Percentiles rank a stretch among this genome's conserved stretches.
These are phyloP conservation scores for Amiota minor DNA, from an alignment of 2,888 invertebrate species.

Conservation along the genomic window DNA sequence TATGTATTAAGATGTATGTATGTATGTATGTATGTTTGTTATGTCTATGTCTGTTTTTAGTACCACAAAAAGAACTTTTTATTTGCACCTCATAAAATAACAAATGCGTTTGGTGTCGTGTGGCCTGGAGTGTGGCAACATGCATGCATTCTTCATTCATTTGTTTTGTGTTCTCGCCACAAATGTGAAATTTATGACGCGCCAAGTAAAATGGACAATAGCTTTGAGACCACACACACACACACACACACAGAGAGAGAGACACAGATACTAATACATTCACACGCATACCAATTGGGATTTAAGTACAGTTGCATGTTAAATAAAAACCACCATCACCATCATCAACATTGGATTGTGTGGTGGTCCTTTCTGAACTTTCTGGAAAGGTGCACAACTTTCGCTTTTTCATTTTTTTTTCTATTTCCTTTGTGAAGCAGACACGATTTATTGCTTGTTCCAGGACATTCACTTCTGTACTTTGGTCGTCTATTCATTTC, in stretches of 20 bases:
- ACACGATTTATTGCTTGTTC: background rate
- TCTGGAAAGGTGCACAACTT: background rate
- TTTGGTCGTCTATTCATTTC: too few relatives aligned
- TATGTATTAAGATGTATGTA: too few relatives aligned
- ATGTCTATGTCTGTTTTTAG: constrained; percentile 66
- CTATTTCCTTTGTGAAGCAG: background rate
- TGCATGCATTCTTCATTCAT: background rate
- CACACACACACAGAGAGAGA: constrained; percentile 22
- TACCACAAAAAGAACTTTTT: constrained; percentile 64
- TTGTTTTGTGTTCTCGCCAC: constrained; percentile 52
- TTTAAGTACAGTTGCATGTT: constrained; percentile 37
- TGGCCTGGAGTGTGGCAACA: constrained; percentile 51
- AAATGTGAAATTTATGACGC: constrained; percentile 65
- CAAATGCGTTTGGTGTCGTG: constrained; percentile 60
- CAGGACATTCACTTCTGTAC: too few relatives aligned
- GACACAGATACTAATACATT: too few relatives aligned
- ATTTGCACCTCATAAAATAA: constrained; percentile 72
- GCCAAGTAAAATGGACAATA: constrained; percentile 46
- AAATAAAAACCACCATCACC: background rate
- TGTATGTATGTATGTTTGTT: constrained; percentile 39
- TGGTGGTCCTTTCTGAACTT: constrained; percentile 31
- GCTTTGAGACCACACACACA: background rate
- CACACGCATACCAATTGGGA: constrained; percentile 16
- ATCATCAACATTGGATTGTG: too few relatives aligned
- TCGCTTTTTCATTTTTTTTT: constrained; percentile 16